Base-by-base conservation (phyloP, 2,113 vertebrate species). In the Lepus timidus region DNA sequence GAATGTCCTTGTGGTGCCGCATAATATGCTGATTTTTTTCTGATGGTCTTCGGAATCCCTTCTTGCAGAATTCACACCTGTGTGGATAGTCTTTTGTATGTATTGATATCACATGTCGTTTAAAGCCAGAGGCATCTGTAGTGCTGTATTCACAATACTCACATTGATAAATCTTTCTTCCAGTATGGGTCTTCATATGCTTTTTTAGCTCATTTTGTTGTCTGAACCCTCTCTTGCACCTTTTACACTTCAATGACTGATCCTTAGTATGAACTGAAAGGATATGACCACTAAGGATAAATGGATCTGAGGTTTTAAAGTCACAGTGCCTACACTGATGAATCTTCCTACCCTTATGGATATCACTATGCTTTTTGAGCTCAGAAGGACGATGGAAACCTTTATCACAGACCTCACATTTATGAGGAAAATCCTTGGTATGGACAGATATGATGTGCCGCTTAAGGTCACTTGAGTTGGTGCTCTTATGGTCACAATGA, bases 81-180 rank as follows among this genome's bases (percentile, higher is more conserved):
- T 99, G 99, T 19, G 99, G 99, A 89, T 99, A 99, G 99, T 99
- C 99, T 98, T 99, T 99, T 61, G 99, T 99, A 98, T 99, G 99
- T 97, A 99, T 99, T 52, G 99, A 99, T 98, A 99, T 99, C 94
- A 99, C 99, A 2, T 99, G 99, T n/a, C 99, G 99, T 95, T 99
- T 99, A 97, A 99, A 99, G 97, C 99, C 99, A 31, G 99, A 99
- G 74, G 99, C 99, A 97, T 99, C 99, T 92, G 99, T 99, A 96
- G 99, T 99, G 98, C 99, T 99, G 96, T 99, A 99, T 97, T 99
- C 99, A 98, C 99, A 99, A 98, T 99, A 99, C 98, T 99, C 99
- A 98, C 99, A 99, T 94, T 99, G 99, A 98, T 99, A 99, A 80
- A 99, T 99, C 96, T 99, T 99, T 95, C 99, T 99, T 96, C 99